A percentile compares a stretch with the other conserved stretches of the same genome.
Conservation (phyloP, 35 echinoderm and acorn worm species). For the Ophiothrix spiculata region DNA sequence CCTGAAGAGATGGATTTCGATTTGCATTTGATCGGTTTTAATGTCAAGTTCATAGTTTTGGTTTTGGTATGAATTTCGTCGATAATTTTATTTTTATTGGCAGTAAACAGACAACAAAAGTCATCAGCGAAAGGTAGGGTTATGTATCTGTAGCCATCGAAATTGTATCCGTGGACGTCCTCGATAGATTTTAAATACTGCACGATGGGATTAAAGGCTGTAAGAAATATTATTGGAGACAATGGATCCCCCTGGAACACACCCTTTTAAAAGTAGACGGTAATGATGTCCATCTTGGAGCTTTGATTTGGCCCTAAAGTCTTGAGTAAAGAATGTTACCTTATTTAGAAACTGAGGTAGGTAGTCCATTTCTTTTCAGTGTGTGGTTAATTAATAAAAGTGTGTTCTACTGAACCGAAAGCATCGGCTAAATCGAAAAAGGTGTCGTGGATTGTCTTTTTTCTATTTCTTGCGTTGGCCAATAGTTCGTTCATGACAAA, state of each 20-base stretch:
- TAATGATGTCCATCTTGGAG: slow-evolving; percentile 28
- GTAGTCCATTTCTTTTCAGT: slow-evolving; percentile 20
- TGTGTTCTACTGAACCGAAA: slow-evolving; percentile 46
- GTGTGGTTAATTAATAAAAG: slow-evolving; percentile 32
- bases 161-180: slow-evolving; percentile 17
- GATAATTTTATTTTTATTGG: slow-evolving; percentile 41
- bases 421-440: slow-evolving; percentile 47
- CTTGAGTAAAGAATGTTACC: slow-evolving; percentile 25
- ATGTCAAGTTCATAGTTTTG: slow-evolving; percentile 6
- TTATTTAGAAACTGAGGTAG: slow-evolving; percentile 6
- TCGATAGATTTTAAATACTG: slow-evolving; percentile 24
- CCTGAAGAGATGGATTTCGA: neutral
- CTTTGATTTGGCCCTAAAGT: slow-evolving; percentile 3
- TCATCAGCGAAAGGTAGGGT: slow-evolving; percentile 54
- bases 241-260: slow-evolving; percentile 57
- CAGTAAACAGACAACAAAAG: slow-evolving; percentile 23
- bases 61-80: slow-evolving; percentile 1
- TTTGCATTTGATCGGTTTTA: slow-evolving; percentile 39
- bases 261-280: slow-evolving; percentile 27
- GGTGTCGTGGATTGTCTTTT: slow-evolving; percentile 44
- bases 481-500: slow-evolving; percentile 54
- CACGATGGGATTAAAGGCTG: slow-evolving; percentile 40
- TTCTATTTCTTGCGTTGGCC: slow-evolving; percentile 27
- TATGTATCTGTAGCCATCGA: slow-evolving; percentile 41
- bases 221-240: slow-evolving; percentile 46